Evolutionary conservation across 2,888 invertebrate genomes (phyloP).

Genomic region (Agrilus cyanescens): DNA sequence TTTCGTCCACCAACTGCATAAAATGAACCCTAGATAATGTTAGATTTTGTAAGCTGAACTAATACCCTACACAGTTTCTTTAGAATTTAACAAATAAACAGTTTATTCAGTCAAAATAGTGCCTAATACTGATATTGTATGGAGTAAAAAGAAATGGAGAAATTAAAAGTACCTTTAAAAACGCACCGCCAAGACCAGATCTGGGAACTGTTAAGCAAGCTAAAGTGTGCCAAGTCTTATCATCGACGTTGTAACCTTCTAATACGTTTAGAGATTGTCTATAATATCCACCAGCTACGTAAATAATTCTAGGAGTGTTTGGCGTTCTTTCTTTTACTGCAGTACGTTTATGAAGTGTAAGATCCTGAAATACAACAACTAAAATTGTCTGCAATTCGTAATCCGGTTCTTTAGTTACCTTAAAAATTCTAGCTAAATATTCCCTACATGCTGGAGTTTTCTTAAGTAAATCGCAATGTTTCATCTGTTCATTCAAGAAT

Average conservation of each 20-base stretch:
- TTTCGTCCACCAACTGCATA: conserved; percentile 90
- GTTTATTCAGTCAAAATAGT: no score
- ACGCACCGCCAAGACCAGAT: conserved; percentile 78
- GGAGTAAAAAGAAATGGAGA: not conserved
- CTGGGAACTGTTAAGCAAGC: conserved; percentile 77
- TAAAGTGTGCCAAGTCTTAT: conserved; percentile 71
- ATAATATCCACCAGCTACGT: conserved; percentile 83
- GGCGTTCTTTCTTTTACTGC: conserved; percentile 77
- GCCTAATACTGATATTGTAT: no score
- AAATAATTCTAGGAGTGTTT: conserved; percentile 80
- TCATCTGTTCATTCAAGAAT: conserved; percentile 85
- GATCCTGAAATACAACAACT: conserved; percentile 43
- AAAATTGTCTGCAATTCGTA: not conserved
- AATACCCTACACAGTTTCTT: conserved; percentile 1
- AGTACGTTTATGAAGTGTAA: conserved; percentile 78
- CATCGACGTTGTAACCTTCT: conserved; percentile 81
- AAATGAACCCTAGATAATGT: conserved; percentile 54
- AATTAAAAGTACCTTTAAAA: conserved; percentile 48
- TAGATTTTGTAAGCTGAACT: not conserved
- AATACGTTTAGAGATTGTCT: conserved; percentile 75
- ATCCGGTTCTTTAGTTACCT: conserved; percentile 44
- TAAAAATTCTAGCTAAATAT: conserved; percentile 80
- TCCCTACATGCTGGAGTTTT: conserved; percentile 82
- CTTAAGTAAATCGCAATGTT: conserved; percentile 74
- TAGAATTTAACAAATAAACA: no score